A percentile compares a stretch with the other conserved stretches of the same genome.
These are phyloP conservation scores for Leptoteleia sp. DNA, from an alignment of 1,140 invertebrate species.

Conservation along the genomic window DNA sequence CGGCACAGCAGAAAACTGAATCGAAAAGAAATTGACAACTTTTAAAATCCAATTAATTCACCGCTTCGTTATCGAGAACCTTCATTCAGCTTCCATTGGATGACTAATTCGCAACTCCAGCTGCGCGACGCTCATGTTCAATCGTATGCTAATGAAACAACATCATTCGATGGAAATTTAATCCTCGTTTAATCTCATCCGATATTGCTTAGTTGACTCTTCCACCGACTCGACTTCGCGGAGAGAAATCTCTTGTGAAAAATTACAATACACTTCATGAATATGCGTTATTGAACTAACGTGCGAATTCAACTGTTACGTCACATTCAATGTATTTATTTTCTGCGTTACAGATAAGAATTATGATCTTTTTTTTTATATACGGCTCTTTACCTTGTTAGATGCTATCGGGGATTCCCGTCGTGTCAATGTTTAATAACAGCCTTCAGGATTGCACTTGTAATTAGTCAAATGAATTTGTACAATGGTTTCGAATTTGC, in stretches of 20 bases:
- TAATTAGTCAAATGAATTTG: slow-evolving; percentile 15
- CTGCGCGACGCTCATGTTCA: slow-evolving; percentile 2
- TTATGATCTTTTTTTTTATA: slow-evolving; percentile 30
- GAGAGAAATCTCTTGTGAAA: slow-evolving; percentile 51
- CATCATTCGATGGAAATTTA: slow-evolving; percentile 40
- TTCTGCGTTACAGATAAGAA: slow-evolving; percentile 45
- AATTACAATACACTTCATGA: slow-evolving; percentile 58
- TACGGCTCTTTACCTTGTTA: slow-evolving; percentile 2
- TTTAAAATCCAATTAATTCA: too few relatives aligned
- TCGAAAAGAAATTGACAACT: too few relatives aligned
- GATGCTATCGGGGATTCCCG: slow-evolving; percentile 12
- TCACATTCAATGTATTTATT: slow-evolving; percentile 48
- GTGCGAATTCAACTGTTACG: slow-evolving; percentile 50
- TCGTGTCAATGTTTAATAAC: slow-evolving; percentile 20
- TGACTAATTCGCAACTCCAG: background rate
- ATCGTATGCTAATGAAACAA: slow-evolving; percentile 24
- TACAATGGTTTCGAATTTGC: background rate
- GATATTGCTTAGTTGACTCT: slow-evolving; percentile 34
- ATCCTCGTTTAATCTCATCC: slow-evolving; percentile 36
- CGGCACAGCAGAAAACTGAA: too few relatives aligned
- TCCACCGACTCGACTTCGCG: slow-evolving; percentile 15
- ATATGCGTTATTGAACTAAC: slow-evolving; percentile 59
- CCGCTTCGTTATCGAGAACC: too few relatives aligned
- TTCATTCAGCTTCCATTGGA: slow-evolving; percentile 1
- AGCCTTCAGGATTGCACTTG: slow-evolving; percentile 2